phyloP scores from a whole-genome alignment of 2,888 invertebrate genomes.

The Mesopsocus fuscifrons region DNA sequence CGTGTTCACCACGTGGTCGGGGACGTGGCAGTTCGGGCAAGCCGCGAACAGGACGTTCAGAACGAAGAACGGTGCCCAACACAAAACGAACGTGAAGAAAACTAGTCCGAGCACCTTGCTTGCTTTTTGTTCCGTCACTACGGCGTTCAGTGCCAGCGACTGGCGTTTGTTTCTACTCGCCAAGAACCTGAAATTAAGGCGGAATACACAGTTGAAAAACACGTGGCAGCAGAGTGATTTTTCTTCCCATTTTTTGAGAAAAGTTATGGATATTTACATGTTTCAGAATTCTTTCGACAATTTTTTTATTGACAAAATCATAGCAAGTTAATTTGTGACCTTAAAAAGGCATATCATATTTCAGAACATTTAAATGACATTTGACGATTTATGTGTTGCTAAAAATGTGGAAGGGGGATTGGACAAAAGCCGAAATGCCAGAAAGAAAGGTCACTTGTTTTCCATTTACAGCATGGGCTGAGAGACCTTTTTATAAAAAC shows the following conservation, averaged over 20 bases:
- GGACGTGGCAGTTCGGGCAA: constrained; percentile 59
- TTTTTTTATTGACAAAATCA: too few relatives aligned
- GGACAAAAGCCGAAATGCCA: too few relatives aligned
- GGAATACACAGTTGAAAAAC: constrained; percentile 19
- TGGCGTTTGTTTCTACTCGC: constrained; percentile 49
- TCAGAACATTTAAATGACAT: too few relatives aligned
- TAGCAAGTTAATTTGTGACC: too few relatives aligned
- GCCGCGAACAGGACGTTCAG: constrained; percentile 73
- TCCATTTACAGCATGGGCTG: too few relatives aligned
- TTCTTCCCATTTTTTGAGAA: too few relatives aligned
- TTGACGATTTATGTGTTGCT: background rate
- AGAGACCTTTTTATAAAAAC: too few relatives aligned
- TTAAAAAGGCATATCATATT: too few relatives aligned
- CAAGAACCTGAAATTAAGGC: constrained; percentile 35
- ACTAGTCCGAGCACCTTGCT: constrained; percentile 82
- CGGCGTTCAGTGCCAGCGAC: constrained; percentile 55
- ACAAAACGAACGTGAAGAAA: constrained; percentile 80
- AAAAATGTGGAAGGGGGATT: background rate
- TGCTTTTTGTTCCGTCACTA: constrained; percentile 87
- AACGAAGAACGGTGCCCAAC: constrained; percentile 86
- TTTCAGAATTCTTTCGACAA: too few relatives aligned
- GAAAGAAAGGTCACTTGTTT: too few relatives aligned
- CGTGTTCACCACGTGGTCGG: constrained; percentile 53
- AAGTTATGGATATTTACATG: too few relatives aligned
- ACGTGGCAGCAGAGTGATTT: too few relatives aligned